Conservation (phyloP, 2,888 invertebrate genomes). For the Onchidella celtica region DNA sequence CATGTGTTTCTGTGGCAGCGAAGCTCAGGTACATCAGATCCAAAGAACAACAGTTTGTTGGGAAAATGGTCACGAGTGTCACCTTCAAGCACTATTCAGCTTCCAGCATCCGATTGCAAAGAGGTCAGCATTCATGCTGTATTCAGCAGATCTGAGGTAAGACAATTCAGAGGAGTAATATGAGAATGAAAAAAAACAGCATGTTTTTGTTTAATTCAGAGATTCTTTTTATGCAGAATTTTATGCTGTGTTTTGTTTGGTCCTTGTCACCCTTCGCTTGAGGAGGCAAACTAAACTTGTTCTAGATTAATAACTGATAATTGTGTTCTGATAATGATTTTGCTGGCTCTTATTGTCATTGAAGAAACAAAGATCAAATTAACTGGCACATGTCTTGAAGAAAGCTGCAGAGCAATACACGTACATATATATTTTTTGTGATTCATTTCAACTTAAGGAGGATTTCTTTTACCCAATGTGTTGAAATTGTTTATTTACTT, state of each 20-base stretch:
- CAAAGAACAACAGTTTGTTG: conserved; percentile 61
- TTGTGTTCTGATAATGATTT: too few species aligned
- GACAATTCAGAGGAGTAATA: conserved; percentile 3
- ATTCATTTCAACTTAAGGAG: neutral
- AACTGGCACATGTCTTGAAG: too few species aligned
- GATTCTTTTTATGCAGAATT: neutral
- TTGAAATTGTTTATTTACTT: conserved; percentile 11
- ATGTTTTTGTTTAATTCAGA: neutral
- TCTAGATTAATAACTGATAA: too few species aligned
- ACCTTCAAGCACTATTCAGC: conserved; percentile 62
- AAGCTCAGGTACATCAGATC: conserved; percentile 59
- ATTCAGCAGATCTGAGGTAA: conserved; percentile 69
- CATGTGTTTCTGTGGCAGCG: conserved; percentile 72
- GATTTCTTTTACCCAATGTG: neutral
- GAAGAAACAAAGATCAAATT: too few species aligned
- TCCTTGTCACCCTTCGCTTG: neutral
- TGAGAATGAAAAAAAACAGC: too few species aligned
- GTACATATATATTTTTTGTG: neutral
- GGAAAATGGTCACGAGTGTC: conserved; percentile 71
- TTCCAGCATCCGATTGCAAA: conserved; percentile 61
- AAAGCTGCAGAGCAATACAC: too few species aligned
- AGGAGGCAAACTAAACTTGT: too few species aligned
- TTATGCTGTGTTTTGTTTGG: neutral
- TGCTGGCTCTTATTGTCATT: too few species aligned
- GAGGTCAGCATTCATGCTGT: conserved; percentile 65